These are phyloP conservation scores for Lamproptera curius DNA, from an alignment of 2,888 invertebrate species.

Conservation along the genomic window DNA sequence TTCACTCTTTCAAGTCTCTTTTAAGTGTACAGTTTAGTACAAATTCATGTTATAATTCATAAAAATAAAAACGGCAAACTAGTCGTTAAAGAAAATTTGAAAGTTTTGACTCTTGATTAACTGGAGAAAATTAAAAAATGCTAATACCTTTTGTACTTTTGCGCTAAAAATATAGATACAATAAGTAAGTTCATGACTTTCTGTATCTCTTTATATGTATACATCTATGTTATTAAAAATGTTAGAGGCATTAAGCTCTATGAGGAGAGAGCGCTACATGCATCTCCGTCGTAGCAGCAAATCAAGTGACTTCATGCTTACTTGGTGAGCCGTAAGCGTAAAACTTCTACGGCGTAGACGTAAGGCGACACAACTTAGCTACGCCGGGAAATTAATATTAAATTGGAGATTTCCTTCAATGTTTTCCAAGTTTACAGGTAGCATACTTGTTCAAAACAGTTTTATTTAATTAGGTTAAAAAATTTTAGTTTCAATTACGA, in stretches of 20 bases:
- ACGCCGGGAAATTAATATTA: conserved; percentile 19
- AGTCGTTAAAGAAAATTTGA: no score
- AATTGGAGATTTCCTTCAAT: conserved; percentile 22
- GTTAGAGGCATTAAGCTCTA: not conserved
- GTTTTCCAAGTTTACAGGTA: conserved; percentile 18
- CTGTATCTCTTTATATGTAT: no score
- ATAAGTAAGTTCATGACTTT: no score
- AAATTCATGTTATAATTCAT: no score
- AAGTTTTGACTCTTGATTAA: no score
- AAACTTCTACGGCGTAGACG: conserved; percentile 18
- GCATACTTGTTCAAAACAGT: conserved; percentile 12
- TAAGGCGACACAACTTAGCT: conserved; percentile 18
- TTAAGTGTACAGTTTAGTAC: no score
- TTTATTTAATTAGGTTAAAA: conserved; percentile 17
- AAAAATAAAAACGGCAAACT: no score
- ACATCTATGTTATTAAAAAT: no score
- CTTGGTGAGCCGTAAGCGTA: conserved; percentile 19
- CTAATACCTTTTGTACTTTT: no score
- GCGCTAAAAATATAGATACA: no score
- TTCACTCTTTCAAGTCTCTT: no score
- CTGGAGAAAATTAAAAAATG: no score
- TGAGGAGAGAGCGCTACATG: conserved; percentile 19
- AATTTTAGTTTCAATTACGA: conserved; percentile 7
- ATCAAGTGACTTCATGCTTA: conserved; percentile 21
- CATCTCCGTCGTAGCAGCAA: conserved; percentile 21